phyloP scores from a whole-genome alignment of 2,113 vertebrate genomes.

The Ascaphus truei region DNA sequence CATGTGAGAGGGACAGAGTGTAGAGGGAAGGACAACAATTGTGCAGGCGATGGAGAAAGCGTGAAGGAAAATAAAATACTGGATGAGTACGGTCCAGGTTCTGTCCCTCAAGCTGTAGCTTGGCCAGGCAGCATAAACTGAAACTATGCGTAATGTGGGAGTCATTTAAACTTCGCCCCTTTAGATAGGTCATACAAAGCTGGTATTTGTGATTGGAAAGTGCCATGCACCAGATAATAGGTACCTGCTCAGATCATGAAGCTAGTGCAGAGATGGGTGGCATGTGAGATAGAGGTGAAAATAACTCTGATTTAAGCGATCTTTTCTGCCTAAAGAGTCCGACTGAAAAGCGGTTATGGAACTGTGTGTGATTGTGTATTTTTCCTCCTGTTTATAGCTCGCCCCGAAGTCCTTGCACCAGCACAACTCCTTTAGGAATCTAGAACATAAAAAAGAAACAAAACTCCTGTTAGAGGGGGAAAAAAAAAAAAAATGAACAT shows the following conservation, averaged over 20 bases:
- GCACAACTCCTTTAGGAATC: conserved; percentile 87
- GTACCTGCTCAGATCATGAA: neutral
- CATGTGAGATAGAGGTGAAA: conserved; percentile 38
- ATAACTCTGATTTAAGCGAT: conserved; percentile 38
- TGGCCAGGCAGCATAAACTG: no score
- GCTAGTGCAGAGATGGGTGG: conserved; percentile 24
- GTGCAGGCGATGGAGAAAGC: neutral
- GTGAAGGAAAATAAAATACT: neutral
- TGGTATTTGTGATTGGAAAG: neutral
- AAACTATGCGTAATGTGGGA: no score
- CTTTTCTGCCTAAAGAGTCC: conserved; percentile 42
- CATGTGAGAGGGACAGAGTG: conserved; percentile 9
- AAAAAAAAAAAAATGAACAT: no score
- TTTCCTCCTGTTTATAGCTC: conserved; percentile 74
- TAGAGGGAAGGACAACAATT: conserved; percentile 37
- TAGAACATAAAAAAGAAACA: conserved; percentile 72
- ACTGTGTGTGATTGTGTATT: conserved; percentile 55
- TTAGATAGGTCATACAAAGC: no score
- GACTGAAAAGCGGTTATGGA: conserved; percentile 39
- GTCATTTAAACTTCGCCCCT: no score
- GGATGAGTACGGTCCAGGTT: no score
- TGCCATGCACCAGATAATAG: neutral
- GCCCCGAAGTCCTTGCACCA: conserved; percentile 73
- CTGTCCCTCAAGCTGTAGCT: no score
- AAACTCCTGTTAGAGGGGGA: conserved; percentile 40